A percentile compares a stretch with the other conserved stretches of the same genome.
These are phyloP conservation scores for Allolobophora icterica DNA, from an alignment of 2,888 invertebrate genomes.

Conservation along the genomic window DNA sequence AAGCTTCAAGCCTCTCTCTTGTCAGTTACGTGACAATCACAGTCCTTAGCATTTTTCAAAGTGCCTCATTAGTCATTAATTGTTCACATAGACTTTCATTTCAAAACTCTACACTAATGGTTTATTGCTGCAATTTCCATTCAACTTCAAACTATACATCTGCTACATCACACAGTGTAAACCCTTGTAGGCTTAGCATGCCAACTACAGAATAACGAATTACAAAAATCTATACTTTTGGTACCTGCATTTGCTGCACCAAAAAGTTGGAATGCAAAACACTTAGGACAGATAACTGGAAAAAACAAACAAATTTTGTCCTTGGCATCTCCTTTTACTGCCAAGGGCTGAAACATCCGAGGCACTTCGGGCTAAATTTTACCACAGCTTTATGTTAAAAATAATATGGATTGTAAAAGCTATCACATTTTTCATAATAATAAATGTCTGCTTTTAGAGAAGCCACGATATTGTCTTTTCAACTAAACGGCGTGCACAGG, in stretches of 20 bases:
- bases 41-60: neutral
- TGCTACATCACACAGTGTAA: neutral
- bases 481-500: neutral
- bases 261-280: neutral
- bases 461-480: constrained; percentile 19
- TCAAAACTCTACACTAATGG: neutral
- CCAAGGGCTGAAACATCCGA: neutral
- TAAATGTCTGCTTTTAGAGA: constrained; percentile 14
- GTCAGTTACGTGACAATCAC: neutral
- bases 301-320: neutral
- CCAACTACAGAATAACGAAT: neutral
- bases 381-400: neutral
- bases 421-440: constrained; percentile 11
- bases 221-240: neutral
- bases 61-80: neutral
- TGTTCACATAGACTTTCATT: neutral
- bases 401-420: constrained; percentile 17
- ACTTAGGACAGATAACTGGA: neutral
- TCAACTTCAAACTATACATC: neutral
- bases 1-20: neutral
- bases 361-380: neutral
- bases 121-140: neutral
- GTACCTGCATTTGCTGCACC: neutral
- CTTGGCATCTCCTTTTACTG: neutral
- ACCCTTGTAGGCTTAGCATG: neutral